These are phyloP conservation scores for Drosophila quinaria DNA, from an alignment of 2,888 invertebrate species.

Conservation along the genomic window DNA sequence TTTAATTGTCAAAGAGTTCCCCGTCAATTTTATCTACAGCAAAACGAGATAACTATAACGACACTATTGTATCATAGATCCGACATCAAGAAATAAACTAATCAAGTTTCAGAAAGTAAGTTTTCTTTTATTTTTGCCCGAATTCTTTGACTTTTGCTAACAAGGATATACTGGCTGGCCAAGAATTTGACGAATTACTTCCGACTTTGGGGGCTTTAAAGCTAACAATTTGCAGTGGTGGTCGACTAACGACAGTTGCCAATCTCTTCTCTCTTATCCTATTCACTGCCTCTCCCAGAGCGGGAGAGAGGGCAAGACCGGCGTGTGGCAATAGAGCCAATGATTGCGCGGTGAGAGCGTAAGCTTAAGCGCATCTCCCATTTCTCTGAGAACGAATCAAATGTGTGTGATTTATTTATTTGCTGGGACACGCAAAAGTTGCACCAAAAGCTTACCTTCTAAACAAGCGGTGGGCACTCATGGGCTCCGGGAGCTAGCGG, in stretches of 20 bases:
- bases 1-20: neutral
- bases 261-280: constrained; percentile 15
- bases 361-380: constrained; percentile 6
- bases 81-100: constrained; percentile 3
- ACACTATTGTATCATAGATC: neutral
- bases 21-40: neutral
- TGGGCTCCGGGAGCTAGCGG: too few species aligned
- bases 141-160: constrained; percentile 35
- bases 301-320: constrained; percentile 29
- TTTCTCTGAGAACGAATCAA: constrained; percentile 7
- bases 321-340: constrained; percentile 21
- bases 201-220: constrained; percentile 63
- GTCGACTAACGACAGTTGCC: constrained; percentile 14
- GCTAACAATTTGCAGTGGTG: constrained; percentile 58
- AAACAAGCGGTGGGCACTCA: too few species aligned
- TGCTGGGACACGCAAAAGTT: neutral
- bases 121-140: constrained; percentile 10
- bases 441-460: neutral
- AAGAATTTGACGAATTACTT: constrained; percentile 74
- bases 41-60: neutral
- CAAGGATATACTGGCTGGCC: constrained; percentile 54
- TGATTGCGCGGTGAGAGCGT: constrained; percentile 38
- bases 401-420: constrained; percentile 11
- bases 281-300: constrained; percentile 16
- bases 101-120: neutral